Base-by-base conservation (phyloP, 1,140 invertebrate species). In the Platorchestia sp. region DNA sequence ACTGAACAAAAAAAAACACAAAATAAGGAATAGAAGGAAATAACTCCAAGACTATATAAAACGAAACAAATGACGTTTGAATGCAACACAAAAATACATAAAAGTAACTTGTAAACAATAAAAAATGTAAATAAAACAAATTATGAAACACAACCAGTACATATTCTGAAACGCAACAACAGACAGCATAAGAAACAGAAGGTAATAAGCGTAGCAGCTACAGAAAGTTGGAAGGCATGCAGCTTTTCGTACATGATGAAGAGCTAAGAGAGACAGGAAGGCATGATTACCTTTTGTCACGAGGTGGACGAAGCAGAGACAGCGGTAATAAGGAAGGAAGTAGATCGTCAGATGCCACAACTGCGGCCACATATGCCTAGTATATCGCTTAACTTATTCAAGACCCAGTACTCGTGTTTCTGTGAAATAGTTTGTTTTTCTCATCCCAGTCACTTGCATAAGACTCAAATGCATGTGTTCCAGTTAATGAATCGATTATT, bases 231-330 rank as follows among this genome's bases (percentile, higher is more conserved):
- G 14, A 27, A 75, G 27, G 59, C 59, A 10, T 19, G 59, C 59
- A 75, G 59, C 59, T 10, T 27, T 75, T 10, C 59, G 59, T 36
- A 75, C 59, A 36, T 75, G n/a, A n/a, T n/a, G 59, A 75, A 75
- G 59, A 27, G 27, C 59, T 19, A 27, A 36, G 27, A 10, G 36
- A 14, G 59, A 75, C 59, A 36, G 1, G 27, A 22, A 75, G 36
- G 59, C 36, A 75, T 75, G 59, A 75, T 75, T 93, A 93, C 91
- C 91, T 93, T 93, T 93, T 93, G 45, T 93, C 45, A 93, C 41
- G 5, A 45, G 91, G 91, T 16, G 5, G 43, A 47, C 40, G 91
- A 10, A 44, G 43, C 91, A 93, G 44, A 93, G 91, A 44, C 91
- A 93, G 91, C 91, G 91, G 43, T 45, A 44, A 44, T 93, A 93